These are phyloP conservation scores for Empidonax alnorum DNA, from an alignment of 2,113 vertebrate genomes.

Conservation along the genomic window DNA sequence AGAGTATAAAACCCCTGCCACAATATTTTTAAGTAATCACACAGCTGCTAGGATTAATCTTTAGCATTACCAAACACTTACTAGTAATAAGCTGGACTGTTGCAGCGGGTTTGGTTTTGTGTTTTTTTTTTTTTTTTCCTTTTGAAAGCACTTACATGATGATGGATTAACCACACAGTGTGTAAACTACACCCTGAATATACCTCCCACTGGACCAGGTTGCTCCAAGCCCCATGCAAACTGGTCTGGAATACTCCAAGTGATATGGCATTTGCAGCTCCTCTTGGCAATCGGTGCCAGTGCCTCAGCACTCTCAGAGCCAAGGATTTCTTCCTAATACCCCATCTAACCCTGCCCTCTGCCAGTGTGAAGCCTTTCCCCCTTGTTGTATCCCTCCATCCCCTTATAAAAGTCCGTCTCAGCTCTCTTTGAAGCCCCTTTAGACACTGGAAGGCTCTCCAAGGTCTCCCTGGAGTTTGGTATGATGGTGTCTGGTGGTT, in stretches of 20 bases:
- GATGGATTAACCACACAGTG: not conserved
- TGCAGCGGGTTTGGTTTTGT: not conserved
- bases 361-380: not conserved
- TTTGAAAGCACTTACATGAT: rapidly evolving
- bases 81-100: not conserved
- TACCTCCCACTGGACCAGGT: not conserved
- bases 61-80: not conserved
- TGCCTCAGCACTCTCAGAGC: rapidly evolving
- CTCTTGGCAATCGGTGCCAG: not conserved
- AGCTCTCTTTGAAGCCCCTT: too few species aligned
- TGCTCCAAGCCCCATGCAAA: not conserved
- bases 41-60: not conserved
- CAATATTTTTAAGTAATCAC: not conserved
- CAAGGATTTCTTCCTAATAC: not conserved
- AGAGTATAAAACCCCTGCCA: not conserved
- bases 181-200: not conserved
- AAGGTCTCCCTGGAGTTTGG: not conserved
- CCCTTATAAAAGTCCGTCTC: not conserved
- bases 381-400: not conserved
- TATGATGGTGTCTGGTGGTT: not conserved
- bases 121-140: too few species aligned
- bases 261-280: not conserved
- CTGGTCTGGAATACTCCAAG: not conserved
- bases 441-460: not conserved
- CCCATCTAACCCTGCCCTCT: not conserved